A percentile compares a stretch with the other conserved stretches of the same genome.
phyloP scores from a whole-genome alignment of 2,113 vertebrate genomes.

The Daboia siamensis region DNA sequence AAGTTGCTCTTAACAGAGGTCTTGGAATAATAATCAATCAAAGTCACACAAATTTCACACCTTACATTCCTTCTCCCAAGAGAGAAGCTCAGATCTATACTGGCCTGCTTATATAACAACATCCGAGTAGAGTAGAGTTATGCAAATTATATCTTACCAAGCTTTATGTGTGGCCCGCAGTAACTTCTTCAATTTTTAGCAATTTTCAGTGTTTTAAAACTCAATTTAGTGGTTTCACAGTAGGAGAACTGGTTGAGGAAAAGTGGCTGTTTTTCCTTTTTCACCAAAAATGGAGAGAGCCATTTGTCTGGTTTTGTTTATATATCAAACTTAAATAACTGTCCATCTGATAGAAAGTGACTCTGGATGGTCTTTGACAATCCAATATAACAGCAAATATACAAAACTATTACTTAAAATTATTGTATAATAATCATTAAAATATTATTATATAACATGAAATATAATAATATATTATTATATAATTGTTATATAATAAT shows the following conservation, averaged over 20 bases:
- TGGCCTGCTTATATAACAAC: neutral
- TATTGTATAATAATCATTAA: neutral
- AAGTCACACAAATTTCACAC: neutral
- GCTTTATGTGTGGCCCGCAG: neutral
- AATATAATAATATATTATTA: too few relatives aligned
- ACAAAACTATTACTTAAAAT: neutral
- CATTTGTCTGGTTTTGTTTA: neutral
- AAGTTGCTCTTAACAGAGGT: neutral
- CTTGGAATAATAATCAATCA: neutral
- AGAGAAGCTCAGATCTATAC: neutral
- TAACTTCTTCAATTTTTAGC: neutral
- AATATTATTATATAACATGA: neutral
- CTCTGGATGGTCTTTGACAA: neutral
- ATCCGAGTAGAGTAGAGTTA: neutral
- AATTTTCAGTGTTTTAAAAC: neutral
- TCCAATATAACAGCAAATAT: neutral
- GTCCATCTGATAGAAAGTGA: neutral
- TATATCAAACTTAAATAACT: neutral
- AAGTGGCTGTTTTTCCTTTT: neutral
- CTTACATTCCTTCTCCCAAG: neutral
- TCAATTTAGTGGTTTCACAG: neutral
- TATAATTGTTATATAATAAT: neutral
- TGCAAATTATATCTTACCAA: neutral
- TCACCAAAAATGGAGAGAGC: neutral
- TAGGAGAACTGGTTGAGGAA: neutral